Conservation (phyloP, 2,113 vertebrate species). For the Stictonetta naevosa region DNA sequence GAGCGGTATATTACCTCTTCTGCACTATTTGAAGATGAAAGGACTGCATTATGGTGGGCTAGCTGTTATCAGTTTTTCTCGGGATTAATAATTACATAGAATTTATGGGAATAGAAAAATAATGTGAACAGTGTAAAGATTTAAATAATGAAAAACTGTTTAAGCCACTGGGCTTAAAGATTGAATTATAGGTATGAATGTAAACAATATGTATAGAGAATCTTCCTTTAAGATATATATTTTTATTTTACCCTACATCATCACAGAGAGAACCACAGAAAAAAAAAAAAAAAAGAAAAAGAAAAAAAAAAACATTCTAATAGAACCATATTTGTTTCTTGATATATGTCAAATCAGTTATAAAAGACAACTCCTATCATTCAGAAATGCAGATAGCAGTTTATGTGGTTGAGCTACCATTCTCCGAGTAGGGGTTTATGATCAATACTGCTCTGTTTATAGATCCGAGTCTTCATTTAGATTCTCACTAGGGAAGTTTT, state of each 20-base stretch:
- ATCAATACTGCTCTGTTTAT: background rate
- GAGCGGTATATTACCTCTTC: conserved; percentile 4
- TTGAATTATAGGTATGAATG: background rate
- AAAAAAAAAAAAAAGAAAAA: background rate
- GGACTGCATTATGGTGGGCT: background rate
- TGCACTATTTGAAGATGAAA: conserved; percentile 51
- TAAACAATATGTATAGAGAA: background rate
- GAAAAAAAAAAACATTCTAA: background rate
- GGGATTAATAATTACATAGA: conserved; percentile 35
- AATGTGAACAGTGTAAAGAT: background rate
- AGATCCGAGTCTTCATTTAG: background rate
- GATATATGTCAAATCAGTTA: background rate
- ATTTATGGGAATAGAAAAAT: background rate
- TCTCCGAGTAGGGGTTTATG: background rate
- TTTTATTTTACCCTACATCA: background rate
- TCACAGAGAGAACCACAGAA: background rate
- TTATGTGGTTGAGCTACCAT: background rate
- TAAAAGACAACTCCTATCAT: background rate
- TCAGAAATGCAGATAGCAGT: background rate
- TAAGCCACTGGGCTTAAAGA: background rate
- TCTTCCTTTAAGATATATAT: background rate
- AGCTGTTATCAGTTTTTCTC: background rate
- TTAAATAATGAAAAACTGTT: background rate
- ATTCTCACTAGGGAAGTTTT: background rate
- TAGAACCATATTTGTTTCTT: background rate